These are phyloP conservation scores for Cheumatopsyche charites DNA, from an alignment of 1,140 invertebrate genomes.

Conservation along the genomic window DNA sequence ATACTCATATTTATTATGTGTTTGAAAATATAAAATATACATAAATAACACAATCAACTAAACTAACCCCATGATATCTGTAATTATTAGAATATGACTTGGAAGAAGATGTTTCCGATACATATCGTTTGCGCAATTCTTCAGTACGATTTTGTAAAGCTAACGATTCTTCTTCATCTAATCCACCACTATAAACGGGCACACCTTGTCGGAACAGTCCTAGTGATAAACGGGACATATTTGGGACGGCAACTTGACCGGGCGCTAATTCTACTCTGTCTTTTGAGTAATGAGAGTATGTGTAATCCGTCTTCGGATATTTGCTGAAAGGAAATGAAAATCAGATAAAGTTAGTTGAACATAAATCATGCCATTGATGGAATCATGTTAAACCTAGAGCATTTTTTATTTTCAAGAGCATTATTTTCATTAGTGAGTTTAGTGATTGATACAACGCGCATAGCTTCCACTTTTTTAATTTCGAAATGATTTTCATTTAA, in stretches of 20 bases:
- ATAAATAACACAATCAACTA: not conserved
- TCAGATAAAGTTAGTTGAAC: not conserved
- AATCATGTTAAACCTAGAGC: not conserved
- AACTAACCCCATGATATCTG: constrained; percentile 30
- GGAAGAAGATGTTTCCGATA: not conserved
- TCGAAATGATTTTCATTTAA: not conserved
- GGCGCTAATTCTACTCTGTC: constrained; percentile 78
- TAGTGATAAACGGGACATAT: constrained; percentile 76
- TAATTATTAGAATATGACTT: constrained; percentile 4
- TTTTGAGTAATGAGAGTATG: constrained; percentile 75
- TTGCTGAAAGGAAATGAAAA: constrained; percentile 61
- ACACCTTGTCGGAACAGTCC: constrained; percentile 53
- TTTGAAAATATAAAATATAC: not conserved
- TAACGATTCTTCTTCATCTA: constrained; percentile 25
- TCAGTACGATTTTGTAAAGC: constrained; percentile 49
- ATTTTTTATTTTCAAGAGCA: not conserved
- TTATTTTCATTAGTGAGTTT: constrained; percentile 5
- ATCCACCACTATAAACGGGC: constrained; percentile 8
- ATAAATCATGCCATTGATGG: not conserved
- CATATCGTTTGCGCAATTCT: constrained; percentile 52
- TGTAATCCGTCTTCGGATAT: constrained; percentile 83
- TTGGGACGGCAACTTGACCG: constrained; percentile 78
- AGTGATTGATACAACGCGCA: constrained; percentile 13
- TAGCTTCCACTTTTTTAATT: constrained; percentile 14
- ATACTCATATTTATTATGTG: constrained; percentile 1